These are phyloP conservation scores for Psix sp. DNA, from an alignment of 1,140 invertebrate genomes.

Conservation along the genomic window DNA sequence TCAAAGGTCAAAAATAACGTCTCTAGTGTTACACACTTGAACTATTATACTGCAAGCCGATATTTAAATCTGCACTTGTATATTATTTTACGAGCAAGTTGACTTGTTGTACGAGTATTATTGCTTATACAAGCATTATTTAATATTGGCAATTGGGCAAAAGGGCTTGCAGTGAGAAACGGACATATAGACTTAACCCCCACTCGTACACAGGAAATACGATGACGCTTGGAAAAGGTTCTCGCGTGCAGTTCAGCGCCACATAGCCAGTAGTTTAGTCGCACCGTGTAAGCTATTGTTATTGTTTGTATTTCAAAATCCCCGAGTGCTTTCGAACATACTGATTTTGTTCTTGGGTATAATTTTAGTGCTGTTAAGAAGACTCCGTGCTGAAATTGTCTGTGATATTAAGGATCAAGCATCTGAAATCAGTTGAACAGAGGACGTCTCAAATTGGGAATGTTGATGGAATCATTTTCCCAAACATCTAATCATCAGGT, in stretches of 20 bases:
- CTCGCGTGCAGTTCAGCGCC: slow-evolving; percentile 38
- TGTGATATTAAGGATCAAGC: slow-evolving; percentile 26
- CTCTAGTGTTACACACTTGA: too few relatives aligned
- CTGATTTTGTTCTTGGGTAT: slow-evolving; percentile 4
- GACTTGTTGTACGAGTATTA: too few relatives aligned
- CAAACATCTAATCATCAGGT: slow-evolving; percentile 34
- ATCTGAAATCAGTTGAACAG: background rate
- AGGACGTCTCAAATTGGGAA: slow-evolving; percentile 31
- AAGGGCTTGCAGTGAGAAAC: too few relatives aligned
- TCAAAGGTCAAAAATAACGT: too few relatives aligned
- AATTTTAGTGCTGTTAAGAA: slow-evolving; percentile 12
- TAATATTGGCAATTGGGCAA: too few relatives aligned
- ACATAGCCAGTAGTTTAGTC: slow-evolving; percentile 45
- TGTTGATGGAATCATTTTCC: slow-evolving; percentile 42
- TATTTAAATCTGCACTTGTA: too few relatives aligned
- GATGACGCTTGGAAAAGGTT: slow-evolving; percentile 44
- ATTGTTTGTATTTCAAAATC: background rate
- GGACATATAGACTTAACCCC: too few relatives aligned
- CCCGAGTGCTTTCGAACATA: slow-evolving; percentile 1
- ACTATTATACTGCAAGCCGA: too few relatives aligned
- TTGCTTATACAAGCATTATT: too few relatives aligned
- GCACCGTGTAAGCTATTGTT: slow-evolving; percentile 27
- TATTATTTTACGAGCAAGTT: too few relatives aligned
- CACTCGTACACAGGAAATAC: too few relatives aligned
- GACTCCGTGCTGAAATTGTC: too few relatives aligned